Base-by-base conservation (phyloP, 2,888 invertebrate species). In the Cyclophora albipunctata region DNA sequence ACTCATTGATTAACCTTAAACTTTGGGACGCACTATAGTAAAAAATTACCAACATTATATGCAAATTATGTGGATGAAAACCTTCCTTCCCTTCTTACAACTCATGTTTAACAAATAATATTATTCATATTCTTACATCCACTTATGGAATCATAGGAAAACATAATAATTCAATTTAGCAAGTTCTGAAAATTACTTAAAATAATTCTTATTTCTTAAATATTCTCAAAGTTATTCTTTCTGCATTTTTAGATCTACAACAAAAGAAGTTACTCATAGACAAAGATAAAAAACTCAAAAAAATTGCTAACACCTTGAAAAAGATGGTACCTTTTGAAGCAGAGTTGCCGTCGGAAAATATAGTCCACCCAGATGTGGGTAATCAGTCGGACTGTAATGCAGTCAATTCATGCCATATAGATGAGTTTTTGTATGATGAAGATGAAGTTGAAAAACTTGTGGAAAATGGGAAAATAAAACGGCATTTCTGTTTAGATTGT, bases 361-460 rank as follows among this genome's bases (percentile, higher is more conserved):
- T 85, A 56, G 62, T 64, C 42, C 84, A 86, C 42, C 88, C 89
- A 7, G 71, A 60, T 20, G 69, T 80, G 40, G 89, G 89, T 4
- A 78, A 83, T 47, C 90, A 90, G 72, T 76, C 91, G 5, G 91
- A 91, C 64, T 91, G 91, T 59, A 84, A 85, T 55, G 74, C 81
- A 34, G 63, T 71, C 3, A 88, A 90, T 48, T 91, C 91, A 3
- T 78, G 90, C 7, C 92, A 93, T 73, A 86, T 94, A 0, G 94
- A 94, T 79, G 92, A 91, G 43, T 94, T 94, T 67, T 82, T 94
- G 0, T 94, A 92, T 81, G 91, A 92, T 60, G 92, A 93, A 54
- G 87, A 90, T 7, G 88, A 90, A 54, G 78, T 93, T 6, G 91
- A 92, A 47, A 58, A 75, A 5, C 62, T 87, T 41, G 72, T 78